These are phyloP conservation scores for Eremobia ochroleuca DNA, from an alignment of 2,888 invertebrate genomes.

Conservation along the genomic window DNA sequence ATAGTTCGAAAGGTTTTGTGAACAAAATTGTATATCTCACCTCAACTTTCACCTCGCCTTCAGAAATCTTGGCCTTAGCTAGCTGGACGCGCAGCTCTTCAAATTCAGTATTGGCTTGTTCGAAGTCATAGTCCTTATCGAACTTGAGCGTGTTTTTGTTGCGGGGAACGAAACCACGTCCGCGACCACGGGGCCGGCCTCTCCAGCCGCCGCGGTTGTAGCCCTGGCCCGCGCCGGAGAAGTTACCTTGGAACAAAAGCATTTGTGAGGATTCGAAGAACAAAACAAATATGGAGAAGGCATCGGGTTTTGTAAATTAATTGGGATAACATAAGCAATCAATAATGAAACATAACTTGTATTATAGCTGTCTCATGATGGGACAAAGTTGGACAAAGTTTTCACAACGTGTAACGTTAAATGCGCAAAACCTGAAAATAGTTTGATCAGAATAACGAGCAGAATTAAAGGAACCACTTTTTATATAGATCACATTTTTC, in stretches of 20 bases:
- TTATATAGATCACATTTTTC: no score
- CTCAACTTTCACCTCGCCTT: conserved; percentile 89
- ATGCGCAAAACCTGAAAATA: no score
- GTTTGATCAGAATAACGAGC: no score
- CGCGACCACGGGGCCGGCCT: conserved; percentile 85
- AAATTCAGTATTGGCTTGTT: conserved; percentile 99
- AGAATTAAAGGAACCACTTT: no score
- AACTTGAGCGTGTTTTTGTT: conserved; percentile 96
- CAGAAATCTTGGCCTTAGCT: conserved; percentile 95
- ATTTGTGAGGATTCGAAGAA: background rate
- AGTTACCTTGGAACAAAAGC: conserved; percentile 39
- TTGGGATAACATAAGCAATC: background rate
- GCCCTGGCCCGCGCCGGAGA: conserved; percentile 77
- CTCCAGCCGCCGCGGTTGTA: conserved; percentile 90
- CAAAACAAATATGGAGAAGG: background rate
- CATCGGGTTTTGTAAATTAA: background rate
- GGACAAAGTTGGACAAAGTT: background rate
- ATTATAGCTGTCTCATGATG: background rate
- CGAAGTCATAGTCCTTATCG: conserved; percentile 99
- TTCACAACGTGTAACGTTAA: no score
- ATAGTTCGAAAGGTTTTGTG: background rate
- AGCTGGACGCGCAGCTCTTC: conserved; percentile 97
- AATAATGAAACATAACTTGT: background rate
- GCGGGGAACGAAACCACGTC: conserved; percentile 86
- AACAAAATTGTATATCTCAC: conserved; percentile 68